Evolutionary conservation across 2,797 vertebrate species (phyloP).

Genomic region (Chromis chromis): DNA sequence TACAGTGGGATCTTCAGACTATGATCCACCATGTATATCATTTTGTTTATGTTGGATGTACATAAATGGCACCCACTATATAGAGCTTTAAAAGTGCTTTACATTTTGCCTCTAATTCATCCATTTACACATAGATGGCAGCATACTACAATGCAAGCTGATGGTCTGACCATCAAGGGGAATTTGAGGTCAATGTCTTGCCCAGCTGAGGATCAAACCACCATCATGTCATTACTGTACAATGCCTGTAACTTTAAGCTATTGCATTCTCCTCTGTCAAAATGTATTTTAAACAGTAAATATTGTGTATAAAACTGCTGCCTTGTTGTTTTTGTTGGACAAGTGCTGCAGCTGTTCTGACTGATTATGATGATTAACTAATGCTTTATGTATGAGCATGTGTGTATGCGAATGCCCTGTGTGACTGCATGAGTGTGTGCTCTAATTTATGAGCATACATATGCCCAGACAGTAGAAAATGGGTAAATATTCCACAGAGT

Average conservation of each 20-base stretch:
- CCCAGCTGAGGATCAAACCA: not conserved
- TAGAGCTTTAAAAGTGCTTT: not conserved
- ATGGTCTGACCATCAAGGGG: not conserved
- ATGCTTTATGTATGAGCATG: not conserved
- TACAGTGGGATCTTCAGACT: not conserved
- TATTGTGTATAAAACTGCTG: not conserved
- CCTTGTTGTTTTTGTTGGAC: constrained; percentile 10
- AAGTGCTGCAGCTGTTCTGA: constrained; percentile 3
- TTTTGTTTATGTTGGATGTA: not conserved
- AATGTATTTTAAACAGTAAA: constrained; percentile 26
- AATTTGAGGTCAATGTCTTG: not conserved
- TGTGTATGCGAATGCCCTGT: constrained; percentile 3
- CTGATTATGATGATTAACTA: constrained; percentile 12
- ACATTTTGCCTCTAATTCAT: not conserved
- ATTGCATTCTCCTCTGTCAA: not conserved
- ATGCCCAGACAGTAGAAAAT: not conserved
- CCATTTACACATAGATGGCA: not conserved
- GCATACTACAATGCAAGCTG: not conserved
- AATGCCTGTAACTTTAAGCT: not conserved
- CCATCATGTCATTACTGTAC: not conserved
- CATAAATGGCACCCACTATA: not conserved
- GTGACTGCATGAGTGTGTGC: not conserved
- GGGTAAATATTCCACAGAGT: not conserved
- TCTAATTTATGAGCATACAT: not conserved
- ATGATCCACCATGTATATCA: not conserved